Percentiles rank a stretch among this genome's conserved stretches.
phyloP scores from a whole-genome alignment of 1,140 invertebrate genomes.

The Danaus plexippus region DNA sequence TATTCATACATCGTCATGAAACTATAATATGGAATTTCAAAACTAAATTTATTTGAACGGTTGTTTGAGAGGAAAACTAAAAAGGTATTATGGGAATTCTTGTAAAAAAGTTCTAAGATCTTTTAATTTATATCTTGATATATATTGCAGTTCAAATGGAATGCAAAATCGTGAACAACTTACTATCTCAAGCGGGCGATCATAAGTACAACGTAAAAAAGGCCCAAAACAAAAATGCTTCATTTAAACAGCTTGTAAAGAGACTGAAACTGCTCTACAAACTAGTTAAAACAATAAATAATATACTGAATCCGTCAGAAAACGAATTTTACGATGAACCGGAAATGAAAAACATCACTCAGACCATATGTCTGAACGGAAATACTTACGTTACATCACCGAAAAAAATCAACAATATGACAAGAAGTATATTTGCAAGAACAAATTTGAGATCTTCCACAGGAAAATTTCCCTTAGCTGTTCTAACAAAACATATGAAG shows the following conservation, averaged over 20 bases:
- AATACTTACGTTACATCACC: constrained; percentile 40
- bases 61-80: too few species aligned
- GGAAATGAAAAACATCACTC: constrained; percentile 32
- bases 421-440: constrained; percentile 49
- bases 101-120: too few species aligned
- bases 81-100: too few species aligned
- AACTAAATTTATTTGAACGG: too few species aligned
- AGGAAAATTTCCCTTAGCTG: constrained; percentile 38
- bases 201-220: constrained; percentile 39
- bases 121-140: too few species aligned
- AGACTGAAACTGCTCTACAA: constrained; percentile 60
- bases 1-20: too few species aligned
- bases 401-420: constrained; percentile 29
- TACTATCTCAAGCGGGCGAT: constrained; percentile 35
- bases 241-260: constrained; percentile 50
- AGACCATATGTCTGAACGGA: constrained; percentile 33
- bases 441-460: constrained; percentile 40
- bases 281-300: constrained; percentile 47
- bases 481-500: constrained; percentile 44
- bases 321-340: constrained; percentile 43
- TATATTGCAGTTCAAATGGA: constrained; percentile 55
- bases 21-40: too few species aligned
- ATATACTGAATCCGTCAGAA: constrained; percentile 40
- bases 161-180: constrained; percentile 58
- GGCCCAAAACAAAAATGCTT: constrained; percentile 21